These are phyloP conservation scores for Phallusia fumigata DNA, from an alignment of 23 tunicate species.

Conservation along the genomic window DNA sequence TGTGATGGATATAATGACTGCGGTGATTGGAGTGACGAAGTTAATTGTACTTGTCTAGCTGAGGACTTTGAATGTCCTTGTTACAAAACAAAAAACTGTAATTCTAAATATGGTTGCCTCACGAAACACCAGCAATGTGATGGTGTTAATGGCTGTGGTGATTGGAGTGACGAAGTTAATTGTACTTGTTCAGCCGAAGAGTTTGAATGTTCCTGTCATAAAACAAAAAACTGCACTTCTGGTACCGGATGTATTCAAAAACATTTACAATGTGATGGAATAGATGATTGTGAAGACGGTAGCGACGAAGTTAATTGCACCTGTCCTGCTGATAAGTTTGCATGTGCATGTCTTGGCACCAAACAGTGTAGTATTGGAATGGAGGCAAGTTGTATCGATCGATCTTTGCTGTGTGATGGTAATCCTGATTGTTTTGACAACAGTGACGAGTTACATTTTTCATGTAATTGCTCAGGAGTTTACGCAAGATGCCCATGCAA, in stretches of 20 bases:
- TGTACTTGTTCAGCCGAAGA: neutral
- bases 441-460: neutral
- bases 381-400: neutral
- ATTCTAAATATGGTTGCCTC: neutral
- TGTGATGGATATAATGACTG: neutral
- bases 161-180: conserved; percentile 2
- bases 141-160: neutral
- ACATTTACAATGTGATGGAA: neutral
- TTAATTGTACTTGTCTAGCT: conserved; percentile 3
- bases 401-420: conserved; percentile 7
- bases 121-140: neutral
- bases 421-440: neutral
- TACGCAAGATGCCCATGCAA: neutral
- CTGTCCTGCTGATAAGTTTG: neutral
- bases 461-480: neutral
- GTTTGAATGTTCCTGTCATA: neutral
- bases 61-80: neutral
- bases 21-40: neutral
- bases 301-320: conserved; percentile 1
- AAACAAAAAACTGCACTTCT: neutral
- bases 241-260: neutral
- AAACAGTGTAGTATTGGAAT: neutral
- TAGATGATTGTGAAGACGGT: neutral
- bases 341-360: neutral
- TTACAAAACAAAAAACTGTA: neutral